These are phyloP conservation scores for Therioaphis trifolii DNA, from an alignment of 2,888 invertebrate genomes.

Conservation along the genomic window DNA sequence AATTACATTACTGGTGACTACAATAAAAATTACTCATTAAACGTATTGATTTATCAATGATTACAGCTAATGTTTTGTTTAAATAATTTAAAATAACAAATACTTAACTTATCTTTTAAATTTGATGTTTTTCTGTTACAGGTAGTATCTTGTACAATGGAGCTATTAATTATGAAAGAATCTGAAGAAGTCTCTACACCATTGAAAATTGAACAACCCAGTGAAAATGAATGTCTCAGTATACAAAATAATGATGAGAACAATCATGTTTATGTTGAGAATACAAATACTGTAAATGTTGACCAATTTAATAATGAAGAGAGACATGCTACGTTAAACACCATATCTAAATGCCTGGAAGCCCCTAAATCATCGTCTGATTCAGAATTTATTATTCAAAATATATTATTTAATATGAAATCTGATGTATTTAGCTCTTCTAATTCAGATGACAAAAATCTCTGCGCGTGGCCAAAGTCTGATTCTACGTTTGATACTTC, in stretches of 20 bases:
- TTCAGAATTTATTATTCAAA: conserved; percentile 36
- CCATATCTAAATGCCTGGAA: background rate
- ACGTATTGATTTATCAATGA: too few species aligned
- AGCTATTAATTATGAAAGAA: conserved; percentile 33
- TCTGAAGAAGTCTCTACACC: background rate
- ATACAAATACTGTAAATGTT: background rate
- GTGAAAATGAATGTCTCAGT: background rate
- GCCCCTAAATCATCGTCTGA: conserved; percentile 8
- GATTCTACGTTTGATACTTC: background rate
- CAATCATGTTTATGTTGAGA: background rate
- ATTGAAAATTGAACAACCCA: background rate
- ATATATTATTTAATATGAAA: conserved; percentile 32
- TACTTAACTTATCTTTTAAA: background rate
- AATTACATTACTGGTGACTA: too few species aligned
- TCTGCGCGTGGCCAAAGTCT: background rate
- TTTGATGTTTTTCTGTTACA: conserved; percentile 8
- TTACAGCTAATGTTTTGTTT: background rate
- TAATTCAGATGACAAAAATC: background rate
- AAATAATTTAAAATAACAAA: too few species aligned
- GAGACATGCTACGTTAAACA: background rate
- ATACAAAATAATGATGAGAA: background rate
- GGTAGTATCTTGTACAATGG: conserved; percentile 36
- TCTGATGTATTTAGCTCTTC: conserved; percentile 4
- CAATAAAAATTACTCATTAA: too few species aligned
- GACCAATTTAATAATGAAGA: conserved; percentile 8